A percentile compares a stretch with the other conserved stretches of the same genome.
Evolutionary conservation across 2,797 vertebrate species (phyloP).

Genomic region (Pyrocephalus nanus): DNA sequence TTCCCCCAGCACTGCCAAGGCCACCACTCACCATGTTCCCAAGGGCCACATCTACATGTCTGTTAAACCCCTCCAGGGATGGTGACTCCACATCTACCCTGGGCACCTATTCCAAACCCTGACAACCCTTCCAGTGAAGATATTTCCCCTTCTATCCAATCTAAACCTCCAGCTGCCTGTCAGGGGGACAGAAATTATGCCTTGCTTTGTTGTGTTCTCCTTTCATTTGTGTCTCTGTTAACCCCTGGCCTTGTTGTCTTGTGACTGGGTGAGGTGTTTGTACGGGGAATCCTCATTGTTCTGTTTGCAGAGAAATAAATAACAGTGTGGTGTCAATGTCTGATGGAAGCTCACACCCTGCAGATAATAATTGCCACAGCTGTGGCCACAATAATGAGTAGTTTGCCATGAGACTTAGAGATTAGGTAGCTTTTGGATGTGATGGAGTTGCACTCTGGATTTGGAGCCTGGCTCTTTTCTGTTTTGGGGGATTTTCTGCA

Average conservation of each 20-base stretch:
- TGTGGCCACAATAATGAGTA: not conserved
- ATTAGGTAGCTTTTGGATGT: not conserved
- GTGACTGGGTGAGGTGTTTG: not conserved
- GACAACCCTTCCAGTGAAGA: not conserved
- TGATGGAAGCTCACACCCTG: not conserved
- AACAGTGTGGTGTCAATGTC: not conserved
- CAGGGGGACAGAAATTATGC: not conserved
- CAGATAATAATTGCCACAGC: not conserved
- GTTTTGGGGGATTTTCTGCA: not conserved
- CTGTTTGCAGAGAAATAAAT: not conserved
- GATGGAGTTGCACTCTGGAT: not conserved
- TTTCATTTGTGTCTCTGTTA: not conserved
- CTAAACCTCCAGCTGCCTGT: not conserved
- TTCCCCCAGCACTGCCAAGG: not conserved
- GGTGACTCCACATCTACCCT: not conserved
- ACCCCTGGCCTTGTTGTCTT: not conserved
- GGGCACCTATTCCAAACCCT: not conserved
- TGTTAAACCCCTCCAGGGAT: not conserved
- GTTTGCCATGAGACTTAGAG: not conserved
- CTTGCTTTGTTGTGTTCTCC: not conserved
- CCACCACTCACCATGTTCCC: not conserved
- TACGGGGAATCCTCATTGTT: not conserved
- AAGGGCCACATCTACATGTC: not conserved
- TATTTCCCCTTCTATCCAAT: not conserved
- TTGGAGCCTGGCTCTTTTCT: not conserved